phyloP scores from a whole-genome alignment of 2,797 vertebrate species.

The Etheostoma perlongum region DNA sequence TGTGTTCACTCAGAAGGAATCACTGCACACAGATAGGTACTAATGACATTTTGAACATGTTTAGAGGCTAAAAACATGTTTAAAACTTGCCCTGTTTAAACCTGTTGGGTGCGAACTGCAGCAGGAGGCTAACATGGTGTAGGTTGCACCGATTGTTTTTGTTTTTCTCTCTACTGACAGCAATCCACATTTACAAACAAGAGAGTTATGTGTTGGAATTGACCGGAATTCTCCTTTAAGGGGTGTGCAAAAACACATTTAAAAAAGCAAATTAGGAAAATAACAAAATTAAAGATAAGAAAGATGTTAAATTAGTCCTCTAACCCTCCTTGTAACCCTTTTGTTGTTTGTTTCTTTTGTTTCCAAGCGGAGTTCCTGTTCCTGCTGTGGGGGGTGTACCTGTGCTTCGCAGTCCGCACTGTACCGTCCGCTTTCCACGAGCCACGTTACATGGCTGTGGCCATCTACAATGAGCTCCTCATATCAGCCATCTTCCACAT shows the following conservation, averaged over 20 bases:
- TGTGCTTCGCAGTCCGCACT: constrained; percentile 97
- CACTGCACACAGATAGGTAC: too few relatives aligned
- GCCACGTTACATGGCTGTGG: constrained; percentile 96
- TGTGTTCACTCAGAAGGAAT: too few relatives aligned
- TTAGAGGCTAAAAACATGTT: too few relatives aligned
- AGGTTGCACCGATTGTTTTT: too few relatives aligned
- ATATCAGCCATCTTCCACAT: constrained; percentile 96
- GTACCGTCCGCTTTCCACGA: constrained; percentile 98
- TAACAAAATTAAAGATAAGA: neutral
- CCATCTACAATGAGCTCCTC: constrained; percentile 98
- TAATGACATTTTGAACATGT: too few relatives aligned
- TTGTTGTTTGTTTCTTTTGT: constrained; percentile 67
- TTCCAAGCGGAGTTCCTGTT: constrained; percentile 95
- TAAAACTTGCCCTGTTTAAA: too few relatives aligned
- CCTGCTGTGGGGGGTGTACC: constrained; percentile 97
- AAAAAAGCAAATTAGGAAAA: neutral
- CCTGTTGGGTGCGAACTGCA: fast-evolving
- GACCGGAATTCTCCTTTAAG: neutral
- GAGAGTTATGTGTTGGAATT: too few relatives aligned
- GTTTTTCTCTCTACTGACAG: too few relatives aligned
- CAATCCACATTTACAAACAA: too few relatives aligned
- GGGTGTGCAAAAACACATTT: neutral
- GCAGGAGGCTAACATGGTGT: too few relatives aligned
- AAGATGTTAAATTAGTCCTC: neutral
- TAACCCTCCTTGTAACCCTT: neutral